Base-by-base conservation (phyloP, 1,140 invertebrate genomes). In the Stratiolaelaps scimitus region DNA sequence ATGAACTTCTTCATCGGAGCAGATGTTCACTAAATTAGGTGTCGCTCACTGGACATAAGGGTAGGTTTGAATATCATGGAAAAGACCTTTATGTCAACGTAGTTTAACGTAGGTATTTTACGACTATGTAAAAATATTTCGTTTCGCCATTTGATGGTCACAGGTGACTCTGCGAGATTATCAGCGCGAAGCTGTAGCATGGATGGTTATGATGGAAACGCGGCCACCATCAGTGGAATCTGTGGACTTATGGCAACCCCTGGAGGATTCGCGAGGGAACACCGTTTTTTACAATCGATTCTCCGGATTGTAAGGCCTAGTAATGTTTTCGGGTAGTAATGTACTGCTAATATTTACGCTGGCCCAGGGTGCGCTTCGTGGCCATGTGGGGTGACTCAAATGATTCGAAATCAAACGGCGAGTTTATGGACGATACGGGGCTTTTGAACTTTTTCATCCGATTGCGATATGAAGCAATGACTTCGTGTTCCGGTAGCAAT, bases 201-300 rank as follows among this genome's bases (percentile, higher is more conserved):
- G 66, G 66, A 67, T 68, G 64, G 29, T 67, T 44, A n/a, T 15
- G 45, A 68, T 34, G 28, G 67, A 68, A 20, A 66, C 45, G 13
- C 10, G 43, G 10, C 30, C 43, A 10, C 66, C 67, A n/a, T 45
- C 46, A 48, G 28, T 29, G 71, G 72, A 65, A n/a, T 34, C 75
- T 17, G 72, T 78, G 70, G 75, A 74, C 29, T 66, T 76, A 7
- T 79, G 73, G 69, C 69, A 70, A 60, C 66, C 72, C 67, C 65
- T 82, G 7, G 69, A 65, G 64, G 72, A 76, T 26, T 66, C 70
- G 60, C 75, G 77, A 68, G 74, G 74, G 4, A 68, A 70, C 29
- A 69, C 67, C 43, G 67, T 81, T 13, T 82, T 78, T 73, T 80
- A 81, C 72, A 79, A 84, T 75, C 77, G 75, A 71, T 77, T 74